phyloP scores from a whole-genome alignment of 2,888 invertebrate genomes.

The Ganaspis brasiliensis region DNA sequence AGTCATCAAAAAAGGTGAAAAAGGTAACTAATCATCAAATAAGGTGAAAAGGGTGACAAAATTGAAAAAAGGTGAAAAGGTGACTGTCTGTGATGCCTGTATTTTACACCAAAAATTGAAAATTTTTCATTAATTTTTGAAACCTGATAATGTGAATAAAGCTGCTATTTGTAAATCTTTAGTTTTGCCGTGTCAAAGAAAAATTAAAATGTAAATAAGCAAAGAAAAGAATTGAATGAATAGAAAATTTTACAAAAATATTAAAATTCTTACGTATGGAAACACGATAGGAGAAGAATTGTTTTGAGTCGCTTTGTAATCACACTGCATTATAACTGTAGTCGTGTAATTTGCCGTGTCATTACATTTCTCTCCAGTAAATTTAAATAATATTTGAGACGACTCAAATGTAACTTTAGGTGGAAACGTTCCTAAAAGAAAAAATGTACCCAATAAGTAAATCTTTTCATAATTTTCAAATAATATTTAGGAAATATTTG shows the following conservation, averaged over 20 bases:
- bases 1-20: too few relatives aligned
- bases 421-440: conserved; percentile 37
- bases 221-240: background rate
- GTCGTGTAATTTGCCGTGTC: conserved; percentile 22
- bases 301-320: conserved; percentile 21
- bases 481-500: too few relatives aligned
- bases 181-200: too few relatives aligned
- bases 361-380: conserved; percentile 40
- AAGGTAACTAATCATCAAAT: too few relatives aligned
- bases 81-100: too few relatives aligned
- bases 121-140: too few relatives aligned
- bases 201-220: conserved; percentile 16
- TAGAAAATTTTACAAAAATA: too few relatives aligned
- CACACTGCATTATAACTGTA: conserved; percentile 22
- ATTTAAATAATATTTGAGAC: conserved; percentile 4
- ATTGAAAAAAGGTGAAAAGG: too few relatives aligned
- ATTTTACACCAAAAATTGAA: too few relatives aligned
- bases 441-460: background rate
- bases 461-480: background rate
- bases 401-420: background rate
- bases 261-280: conserved; percentile 17
- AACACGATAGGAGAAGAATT: conserved; percentile 1
- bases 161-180: too few relatives aligned
- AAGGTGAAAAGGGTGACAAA: too few relatives aligned
- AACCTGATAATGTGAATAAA: too few relatives aligned